A percentile compares a stretch with the other conserved stretches of the same genome.
These are phyloP conservation scores for Acleris sparsana DNA, from an alignment of 2,888 invertebrate genomes.

Conservation along the genomic window DNA sequence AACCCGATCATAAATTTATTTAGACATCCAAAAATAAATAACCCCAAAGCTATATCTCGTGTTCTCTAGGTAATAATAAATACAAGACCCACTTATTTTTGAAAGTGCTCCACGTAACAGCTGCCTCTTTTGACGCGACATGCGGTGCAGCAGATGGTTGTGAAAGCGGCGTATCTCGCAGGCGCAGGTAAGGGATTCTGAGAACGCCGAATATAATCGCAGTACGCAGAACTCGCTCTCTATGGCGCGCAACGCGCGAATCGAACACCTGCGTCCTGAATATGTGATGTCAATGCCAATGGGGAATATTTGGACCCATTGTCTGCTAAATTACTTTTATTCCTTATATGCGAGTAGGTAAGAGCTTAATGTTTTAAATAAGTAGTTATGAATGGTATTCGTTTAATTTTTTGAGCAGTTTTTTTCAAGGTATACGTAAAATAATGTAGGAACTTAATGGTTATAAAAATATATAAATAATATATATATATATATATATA, in stretches of 20 bases:
- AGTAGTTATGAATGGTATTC: neutral
- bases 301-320: conserved; percentile 27
- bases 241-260: conserved; percentile 62
- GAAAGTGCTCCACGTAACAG: conserved; percentile 36
- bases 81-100: neutral
- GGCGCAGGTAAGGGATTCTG: conserved; percentile 77
- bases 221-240: conserved; percentile 74
- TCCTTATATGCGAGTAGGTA: neutral
- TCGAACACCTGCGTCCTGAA: conserved; percentile 61
- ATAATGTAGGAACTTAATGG: no score
- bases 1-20: no score
- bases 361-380: neutral
- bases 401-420: no score
- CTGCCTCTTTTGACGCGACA: conserved; percentile 43
- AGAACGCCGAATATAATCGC: conserved; percentile 81
- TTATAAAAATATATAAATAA: no score
- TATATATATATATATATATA: no score
- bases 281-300: conserved; percentile 34
- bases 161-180: conserved; percentile 61
- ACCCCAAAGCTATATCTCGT: no score
- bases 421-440: no score
- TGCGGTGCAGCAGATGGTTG: conserved; percentile 70
- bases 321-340: conserved; percentile 18
- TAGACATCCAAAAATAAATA: no score
- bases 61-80: neutral